phyloP scores from a whole-genome alignment of 2,888 invertebrate genomes.

The Monoplex corrugatus region DNA sequence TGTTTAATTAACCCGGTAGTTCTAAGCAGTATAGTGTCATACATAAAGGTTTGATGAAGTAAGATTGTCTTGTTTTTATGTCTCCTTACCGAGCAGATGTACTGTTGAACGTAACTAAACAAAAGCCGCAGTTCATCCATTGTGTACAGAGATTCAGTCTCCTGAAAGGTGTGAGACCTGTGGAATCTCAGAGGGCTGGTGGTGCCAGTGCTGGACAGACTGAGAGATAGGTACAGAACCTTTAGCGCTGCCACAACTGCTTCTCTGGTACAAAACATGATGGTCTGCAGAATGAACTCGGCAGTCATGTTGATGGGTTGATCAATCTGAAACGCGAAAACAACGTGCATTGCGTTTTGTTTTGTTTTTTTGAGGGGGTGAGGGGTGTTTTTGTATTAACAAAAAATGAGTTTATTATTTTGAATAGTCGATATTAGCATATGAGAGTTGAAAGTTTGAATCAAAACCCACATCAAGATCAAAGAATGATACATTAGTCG shows the following conservation, averaged over 20 bases:
- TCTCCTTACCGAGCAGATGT: conserved; percentile 30
- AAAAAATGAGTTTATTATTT: no score
- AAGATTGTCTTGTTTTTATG: no score
- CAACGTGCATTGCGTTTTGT: no score
- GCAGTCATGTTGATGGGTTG: neutral
- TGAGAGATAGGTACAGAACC: conserved; percentile 5
- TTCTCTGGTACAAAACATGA: neutral
- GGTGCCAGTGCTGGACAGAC: neutral
- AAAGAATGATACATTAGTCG: no score
- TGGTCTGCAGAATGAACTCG: conserved; percentile 3
- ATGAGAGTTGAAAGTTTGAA: no score
- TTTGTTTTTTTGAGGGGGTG: no score
- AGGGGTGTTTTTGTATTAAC: no score
- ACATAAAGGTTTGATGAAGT: no score
- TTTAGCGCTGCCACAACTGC: conserved; percentile 18
- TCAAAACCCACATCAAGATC: no score
- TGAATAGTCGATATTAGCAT: no score
- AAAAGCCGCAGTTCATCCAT: neutral
- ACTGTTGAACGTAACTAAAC: conserved; percentile 34
- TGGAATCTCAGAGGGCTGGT: neutral
- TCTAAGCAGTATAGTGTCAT: no score
- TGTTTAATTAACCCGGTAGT: no score
- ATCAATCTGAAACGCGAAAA: neutral
- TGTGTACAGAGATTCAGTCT: conserved; percentile 9
- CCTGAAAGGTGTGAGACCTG: neutral